Percentiles rank a stretch among this genome's conserved stretches.
Evolutionary conservation across 2,113 vertebrate genomes (phyloP).

Genomic region (Ceratotherium simum): DNA sequence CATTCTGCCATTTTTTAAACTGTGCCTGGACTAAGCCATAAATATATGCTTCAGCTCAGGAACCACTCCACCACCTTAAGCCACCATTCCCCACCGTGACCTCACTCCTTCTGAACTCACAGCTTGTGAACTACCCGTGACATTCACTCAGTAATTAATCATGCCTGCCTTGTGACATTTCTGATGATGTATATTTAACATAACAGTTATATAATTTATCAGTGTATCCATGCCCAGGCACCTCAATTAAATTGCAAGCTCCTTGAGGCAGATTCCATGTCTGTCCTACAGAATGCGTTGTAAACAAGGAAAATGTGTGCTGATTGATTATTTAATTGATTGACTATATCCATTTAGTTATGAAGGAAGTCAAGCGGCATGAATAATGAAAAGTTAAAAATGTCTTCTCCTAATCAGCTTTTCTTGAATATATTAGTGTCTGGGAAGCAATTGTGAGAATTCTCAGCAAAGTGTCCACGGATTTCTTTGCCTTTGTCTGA

Average conservation of each 20-base stretch:
- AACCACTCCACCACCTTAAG: not conserved
- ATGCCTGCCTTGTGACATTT: not conserved
- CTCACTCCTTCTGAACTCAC: not conserved
- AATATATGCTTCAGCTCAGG: not conserved
- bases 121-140: not conserved
- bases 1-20: constrained; percentile 28
- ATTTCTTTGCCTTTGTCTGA: not conserved
- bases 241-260: not conserved
- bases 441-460: not conserved
- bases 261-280: not conserved
- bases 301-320: constrained; percentile 34
- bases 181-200: constrained; percentile 38
- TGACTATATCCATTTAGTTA: not conserved
- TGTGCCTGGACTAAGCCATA: not conserved
- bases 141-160: not conserved
- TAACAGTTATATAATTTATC: constrained; percentile 14
- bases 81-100: not conserved
- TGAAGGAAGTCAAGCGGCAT: constrained; percentile 9
- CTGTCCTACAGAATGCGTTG: not conserved
- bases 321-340: constrained; percentile 40
- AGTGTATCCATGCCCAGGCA: not conserved
- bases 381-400: constrained; percentile 9
- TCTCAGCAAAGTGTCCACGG: not conserved
- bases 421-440: not conserved
- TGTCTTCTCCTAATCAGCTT: not conserved